Percentiles rank a stretch among this genome's conserved stretches.
These are phyloP conservation scores for Euthynnus affinis DNA, from an alignment of 2,797 vertebrate species.

Conservation along the genomic window DNA sequence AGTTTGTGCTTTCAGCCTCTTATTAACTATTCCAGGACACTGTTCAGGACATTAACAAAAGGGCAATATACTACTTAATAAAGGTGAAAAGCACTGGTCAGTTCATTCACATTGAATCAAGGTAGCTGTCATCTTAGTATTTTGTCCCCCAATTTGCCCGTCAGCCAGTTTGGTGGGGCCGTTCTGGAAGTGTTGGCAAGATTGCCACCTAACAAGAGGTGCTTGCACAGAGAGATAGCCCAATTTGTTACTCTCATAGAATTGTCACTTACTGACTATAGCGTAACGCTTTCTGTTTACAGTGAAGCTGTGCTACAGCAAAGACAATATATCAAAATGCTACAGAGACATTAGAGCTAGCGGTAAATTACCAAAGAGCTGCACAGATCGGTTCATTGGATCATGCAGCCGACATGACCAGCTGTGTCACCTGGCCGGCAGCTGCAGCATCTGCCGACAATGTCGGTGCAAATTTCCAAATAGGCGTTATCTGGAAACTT, in stretches of 20 bases:
- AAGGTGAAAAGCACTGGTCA: slow-evolving; percentile 20
- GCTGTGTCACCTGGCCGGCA: too few relatives aligned
- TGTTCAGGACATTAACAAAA: slow-evolving; percentile 21
- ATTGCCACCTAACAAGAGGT: slow-evolving; percentile 52
- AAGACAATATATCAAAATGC: too few relatives aligned
- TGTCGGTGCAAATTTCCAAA: too few relatives aligned
- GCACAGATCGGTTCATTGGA: too few relatives aligned
- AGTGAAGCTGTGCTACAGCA: too few relatives aligned
- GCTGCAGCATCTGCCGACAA: too few relatives aligned
- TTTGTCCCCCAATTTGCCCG: slow-evolving; percentile 47
- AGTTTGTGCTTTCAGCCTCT: slow-evolving; percentile 29
- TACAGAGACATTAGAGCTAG: too few relatives aligned
- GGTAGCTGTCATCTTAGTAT: slow-evolving; percentile 37
- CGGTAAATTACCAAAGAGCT: too few relatives aligned
- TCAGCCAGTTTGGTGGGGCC: slow-evolving; percentile 41
- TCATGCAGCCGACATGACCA: too few relatives aligned
- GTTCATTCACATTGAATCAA: slow-evolving; percentile 36
- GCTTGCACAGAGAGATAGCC: slow-evolving; percentile 44
- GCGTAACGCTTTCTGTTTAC: too few relatives aligned
- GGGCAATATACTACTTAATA: neutral
- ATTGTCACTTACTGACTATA: too few relatives aligned
- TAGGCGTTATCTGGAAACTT: too few relatives aligned
- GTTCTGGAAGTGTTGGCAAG: slow-evolving; percentile 45
- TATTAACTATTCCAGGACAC: slow-evolving; percentile 24
- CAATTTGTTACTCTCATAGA: slow-evolving; percentile 49